Evolutionary conservation across 1,140 invertebrate genomes (phyloP).

Genomic region (Drosophila kurseongensis): DNA sequence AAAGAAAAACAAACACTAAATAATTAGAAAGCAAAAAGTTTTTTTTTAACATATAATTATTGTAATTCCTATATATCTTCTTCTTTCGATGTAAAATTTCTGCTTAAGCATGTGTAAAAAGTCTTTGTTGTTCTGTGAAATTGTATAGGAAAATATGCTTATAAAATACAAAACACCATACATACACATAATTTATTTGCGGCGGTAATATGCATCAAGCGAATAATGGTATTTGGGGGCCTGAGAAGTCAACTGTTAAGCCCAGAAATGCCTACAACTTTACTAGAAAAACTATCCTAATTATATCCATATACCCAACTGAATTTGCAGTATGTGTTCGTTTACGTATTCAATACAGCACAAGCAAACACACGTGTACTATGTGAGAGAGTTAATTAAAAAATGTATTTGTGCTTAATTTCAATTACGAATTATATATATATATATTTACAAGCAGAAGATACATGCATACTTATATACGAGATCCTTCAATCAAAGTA

Average conservation of each 20-base stretch:
- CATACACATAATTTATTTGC: slow-evolving; percentile 11
- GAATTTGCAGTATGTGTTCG: slow-evolving; percentile 38
- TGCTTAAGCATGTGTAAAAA: slow-evolving; percentile 43
- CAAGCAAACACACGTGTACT: slow-evolving; percentile 3
- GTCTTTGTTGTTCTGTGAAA: slow-evolving; percentile 33
- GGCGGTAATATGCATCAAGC: not conserved
- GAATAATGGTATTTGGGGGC: not conserved
- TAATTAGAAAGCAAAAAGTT: slow-evolving; percentile 16
- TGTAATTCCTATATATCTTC: slow-evolving; percentile 28
- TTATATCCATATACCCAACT: slow-evolving; percentile 16
- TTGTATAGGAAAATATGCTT: slow-evolving; percentile 21
- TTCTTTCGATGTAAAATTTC: slow-evolving; percentile 38
- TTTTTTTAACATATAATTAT: slow-evolving; percentile 31
- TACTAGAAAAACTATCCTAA: slow-evolving; percentile 15
- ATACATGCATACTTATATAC: slow-evolving; percentile 65
- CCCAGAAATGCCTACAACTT: not conserved
- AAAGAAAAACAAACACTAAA: slow-evolving; percentile 19
- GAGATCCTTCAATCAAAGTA: slow-evolving; percentile 82
- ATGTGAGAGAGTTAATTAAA: slow-evolving; percentile 28
- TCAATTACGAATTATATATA: slow-evolving; percentile 45
- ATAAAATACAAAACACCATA: slow-evolving; percentile 8
- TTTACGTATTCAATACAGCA: slow-evolving; percentile 30
- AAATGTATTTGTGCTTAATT: slow-evolving; percentile 62
- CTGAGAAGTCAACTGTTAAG: not conserved
- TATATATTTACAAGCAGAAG: slow-evolving; percentile 27